Conservation (phyloP, 2,888 invertebrate species). For the Tachina fera region DNA sequence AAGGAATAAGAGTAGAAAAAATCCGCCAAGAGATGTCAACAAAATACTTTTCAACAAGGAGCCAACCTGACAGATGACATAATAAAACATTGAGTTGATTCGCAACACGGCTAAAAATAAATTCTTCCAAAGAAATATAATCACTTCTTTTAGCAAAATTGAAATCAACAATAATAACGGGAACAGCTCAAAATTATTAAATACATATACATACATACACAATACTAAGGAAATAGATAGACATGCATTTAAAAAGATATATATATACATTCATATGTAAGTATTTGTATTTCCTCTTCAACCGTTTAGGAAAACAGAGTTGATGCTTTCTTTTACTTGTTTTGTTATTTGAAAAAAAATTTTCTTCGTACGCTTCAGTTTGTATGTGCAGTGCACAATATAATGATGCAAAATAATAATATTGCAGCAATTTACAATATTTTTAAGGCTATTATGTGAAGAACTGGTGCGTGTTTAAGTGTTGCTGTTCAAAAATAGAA, state of each 20-base stretch:
- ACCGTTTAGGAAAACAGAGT: constrained; percentile 4
- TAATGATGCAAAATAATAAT: constrained; percentile 63
- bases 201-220: background rate
- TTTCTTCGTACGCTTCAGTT: background rate
- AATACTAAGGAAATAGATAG: too few relatives aligned
- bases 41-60: constrained; percentile 35
- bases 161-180: constrained; percentile 1
- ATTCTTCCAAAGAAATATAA: constrained; percentile 21
- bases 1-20: constrained; percentile 2
- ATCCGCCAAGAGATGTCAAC: constrained; percentile 28
- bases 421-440: constrained; percentile 60
- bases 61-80: constrained; percentile 44
- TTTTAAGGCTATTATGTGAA: constrained; percentile 67
- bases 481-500: constrained; percentile 43
- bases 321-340: constrained; percentile 17
- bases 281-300: constrained; percentile 19
- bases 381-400: background rate
- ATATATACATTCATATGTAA: background rate
- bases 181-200: constrained; percentile 37
- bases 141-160: constrained; percentile 19
- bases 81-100: constrained; percentile 26
- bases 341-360: constrained; percentile 1
- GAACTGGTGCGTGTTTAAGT: constrained; percentile 70
- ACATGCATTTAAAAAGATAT: background rate
- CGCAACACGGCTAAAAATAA: constrained; percentile 36